Conservation (phyloP, 64 coral and sea anemone species). For the Anthopleura sola region DNA sequence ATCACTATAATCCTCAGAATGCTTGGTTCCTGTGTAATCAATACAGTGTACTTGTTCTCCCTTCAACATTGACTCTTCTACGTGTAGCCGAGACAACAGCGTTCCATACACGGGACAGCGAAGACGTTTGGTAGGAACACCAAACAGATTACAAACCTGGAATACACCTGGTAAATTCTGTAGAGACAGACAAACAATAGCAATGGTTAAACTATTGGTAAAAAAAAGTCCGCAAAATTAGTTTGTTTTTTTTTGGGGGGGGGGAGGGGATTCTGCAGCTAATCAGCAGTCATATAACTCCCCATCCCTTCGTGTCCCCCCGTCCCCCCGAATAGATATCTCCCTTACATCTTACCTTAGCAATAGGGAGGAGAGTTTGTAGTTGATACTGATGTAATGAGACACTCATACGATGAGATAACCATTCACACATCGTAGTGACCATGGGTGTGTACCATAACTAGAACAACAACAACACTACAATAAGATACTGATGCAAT, state of each 20-base stretch:
- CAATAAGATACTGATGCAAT: constrained; percentile 44
- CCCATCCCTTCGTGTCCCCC: too few relatives aligned
- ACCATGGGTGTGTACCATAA: constrained; percentile 48
- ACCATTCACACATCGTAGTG: constrained; percentile 48
- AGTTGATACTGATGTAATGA: constrained; percentile 67
- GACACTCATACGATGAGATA: constrained; percentile 60
- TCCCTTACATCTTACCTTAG: constrained; percentile 39
- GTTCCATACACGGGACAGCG: constrained; percentile 29
- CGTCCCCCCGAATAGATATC: not conserved
- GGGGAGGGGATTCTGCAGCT: too few relatives aligned
- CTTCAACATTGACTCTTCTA: constrained; percentile 59
- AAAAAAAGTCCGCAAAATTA: not conserved
- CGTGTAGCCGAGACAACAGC: constrained; percentile 34
- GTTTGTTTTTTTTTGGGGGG: too few relatives aligned
- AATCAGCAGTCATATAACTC: too few relatives aligned
- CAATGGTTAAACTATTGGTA: not conserved
- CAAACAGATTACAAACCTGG: not conserved
- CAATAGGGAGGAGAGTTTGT: constrained; percentile 54
- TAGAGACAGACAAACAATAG: not conserved
- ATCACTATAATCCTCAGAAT: constrained; percentile 30
- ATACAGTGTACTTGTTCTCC: constrained; percentile 44
- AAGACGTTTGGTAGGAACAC: not conserved
- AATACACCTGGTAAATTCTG: not conserved
- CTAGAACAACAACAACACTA: not conserved
- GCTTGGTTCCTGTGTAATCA: constrained; percentile 34